Evolutionary conservation across 2,888 invertebrate genomes (phyloP).

Genomic region (Philereme transversata): DNA sequence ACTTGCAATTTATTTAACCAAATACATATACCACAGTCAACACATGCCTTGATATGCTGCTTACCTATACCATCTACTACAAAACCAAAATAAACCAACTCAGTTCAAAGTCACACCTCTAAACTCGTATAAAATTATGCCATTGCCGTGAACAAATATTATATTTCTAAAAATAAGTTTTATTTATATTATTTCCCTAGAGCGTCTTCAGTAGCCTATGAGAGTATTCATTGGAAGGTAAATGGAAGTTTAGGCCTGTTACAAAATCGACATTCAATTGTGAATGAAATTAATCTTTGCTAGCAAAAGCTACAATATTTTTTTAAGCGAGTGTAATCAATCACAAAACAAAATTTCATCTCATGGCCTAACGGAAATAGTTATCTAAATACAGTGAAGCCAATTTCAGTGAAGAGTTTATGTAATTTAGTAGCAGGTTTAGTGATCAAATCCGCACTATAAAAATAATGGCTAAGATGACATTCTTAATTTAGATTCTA

Average conservation of each 20-base stretch:
- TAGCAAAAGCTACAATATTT: no score
- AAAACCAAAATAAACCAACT: neutral
- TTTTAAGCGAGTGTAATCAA: no score
- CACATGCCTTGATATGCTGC: constrained; percentile 24
- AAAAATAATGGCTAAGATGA: constrained; percentile 33
- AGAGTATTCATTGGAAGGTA: constrained; percentile 14
- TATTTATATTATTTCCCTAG: constrained; percentile 7
- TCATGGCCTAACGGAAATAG: no score
- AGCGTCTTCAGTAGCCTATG: constrained; percentile 5
- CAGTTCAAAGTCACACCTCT: neutral
- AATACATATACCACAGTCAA: constrained; percentile 9
- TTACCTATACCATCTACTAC: neutral
- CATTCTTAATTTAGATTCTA: constrained; percentile 29
- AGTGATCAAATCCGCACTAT: constrained; percentile 38
- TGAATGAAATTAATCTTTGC: no score
- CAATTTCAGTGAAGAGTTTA: neutral
- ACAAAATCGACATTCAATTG: neutral
- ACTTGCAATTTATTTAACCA: constrained; percentile 15
- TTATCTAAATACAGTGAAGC: neutral
- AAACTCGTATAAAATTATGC: neutral
- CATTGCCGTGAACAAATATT: neutral
- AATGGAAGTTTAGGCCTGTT: constrained; percentile 14
- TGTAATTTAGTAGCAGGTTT: constrained; percentile 14
- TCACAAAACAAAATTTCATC: no score
- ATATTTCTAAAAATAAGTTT: no score